phyloP scores from a whole-genome alignment of 2,797 vertebrate genomes.

The Mormyrops attenuatus region DNA sequence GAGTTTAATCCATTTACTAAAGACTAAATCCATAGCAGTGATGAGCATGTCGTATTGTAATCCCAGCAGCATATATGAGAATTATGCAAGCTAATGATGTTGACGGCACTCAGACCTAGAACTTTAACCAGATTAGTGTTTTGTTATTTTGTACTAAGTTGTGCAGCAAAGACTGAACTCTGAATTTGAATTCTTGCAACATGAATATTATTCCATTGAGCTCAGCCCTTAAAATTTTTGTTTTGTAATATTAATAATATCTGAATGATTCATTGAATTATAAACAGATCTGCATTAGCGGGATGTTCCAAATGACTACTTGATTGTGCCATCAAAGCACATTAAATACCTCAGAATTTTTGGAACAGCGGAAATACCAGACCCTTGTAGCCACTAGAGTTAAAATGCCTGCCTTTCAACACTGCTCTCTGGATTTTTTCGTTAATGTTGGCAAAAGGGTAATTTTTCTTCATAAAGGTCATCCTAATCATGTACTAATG shows the following conservation, averaged over 20 bases:
- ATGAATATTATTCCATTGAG: background rate
- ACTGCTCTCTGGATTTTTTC: background rate
- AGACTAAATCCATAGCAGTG: background rate
- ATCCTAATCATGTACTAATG: constrained; percentile 5
- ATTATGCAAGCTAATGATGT: background rate
- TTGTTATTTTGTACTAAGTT: background rate
- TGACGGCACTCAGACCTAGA: background rate
- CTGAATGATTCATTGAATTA: constrained; percentile 8
- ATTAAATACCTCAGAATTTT: constrained; percentile 6
- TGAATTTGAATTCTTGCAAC: background rate
- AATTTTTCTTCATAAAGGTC: constrained; percentile 11
- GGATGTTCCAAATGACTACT: background rate
- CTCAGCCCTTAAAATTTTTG: background rate
- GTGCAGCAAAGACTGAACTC: background rate
- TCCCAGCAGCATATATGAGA: background rate
- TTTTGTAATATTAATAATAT: constrained; percentile 13
- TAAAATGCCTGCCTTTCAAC: background rate
- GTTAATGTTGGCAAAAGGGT: constrained; percentile 3
- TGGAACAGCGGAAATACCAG: background rate
- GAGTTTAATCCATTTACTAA: constrained; percentile 6
- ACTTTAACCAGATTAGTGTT: background rate
- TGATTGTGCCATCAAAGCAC: background rate
- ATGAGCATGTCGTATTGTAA: background rate
- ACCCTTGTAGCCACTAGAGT: background rate
- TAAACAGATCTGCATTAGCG: background rate